Evolutionary conservation across 2,113 vertebrate genomes (phyloP).

Genomic region (Pyxicephalus adspersus): DNA sequence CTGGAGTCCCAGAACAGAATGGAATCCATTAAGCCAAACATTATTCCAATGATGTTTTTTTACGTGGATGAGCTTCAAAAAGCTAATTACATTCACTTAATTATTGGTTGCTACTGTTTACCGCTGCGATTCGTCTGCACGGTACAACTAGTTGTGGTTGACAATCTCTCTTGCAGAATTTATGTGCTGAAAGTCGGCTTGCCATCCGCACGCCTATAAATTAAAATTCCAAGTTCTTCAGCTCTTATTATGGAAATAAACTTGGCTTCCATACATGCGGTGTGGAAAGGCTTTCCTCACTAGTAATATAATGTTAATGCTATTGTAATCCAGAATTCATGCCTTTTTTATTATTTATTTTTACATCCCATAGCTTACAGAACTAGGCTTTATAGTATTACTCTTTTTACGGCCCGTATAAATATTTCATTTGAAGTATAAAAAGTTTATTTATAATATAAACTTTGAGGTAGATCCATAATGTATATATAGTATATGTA

Average conservation of each 20-base stretch:
- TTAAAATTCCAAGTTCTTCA: constrained; percentile 27
- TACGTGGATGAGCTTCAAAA: no score
- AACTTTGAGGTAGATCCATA: constrained; percentile 51
- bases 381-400: constrained; percentile 39
- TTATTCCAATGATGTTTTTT: no score
- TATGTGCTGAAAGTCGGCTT: background rate
- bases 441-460: constrained; percentile 52
- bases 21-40: no score
- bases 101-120: no score
- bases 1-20: no score
- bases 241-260: constrained; percentile 47
- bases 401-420: constrained; percentile 37
- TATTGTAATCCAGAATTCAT: constrained; percentile 29
- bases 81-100: no score
- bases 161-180: constrained; percentile 7
- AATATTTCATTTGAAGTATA: constrained; percentile 51
- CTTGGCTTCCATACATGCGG: constrained; percentile 28
- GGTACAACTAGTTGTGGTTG: background rate
- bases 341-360: constrained; percentile 47
- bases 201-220: constrained; percentile 17
- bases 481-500: constrained; percentile 52
- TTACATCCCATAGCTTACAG: constrained; percentile 13
- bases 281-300: constrained; percentile 30
- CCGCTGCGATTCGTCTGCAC: background rate
- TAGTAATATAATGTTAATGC: constrained; percentile 39